Conservation (phyloP, 1,140 invertebrate genomes). For the Anagrus nilaparvatae region DNA sequence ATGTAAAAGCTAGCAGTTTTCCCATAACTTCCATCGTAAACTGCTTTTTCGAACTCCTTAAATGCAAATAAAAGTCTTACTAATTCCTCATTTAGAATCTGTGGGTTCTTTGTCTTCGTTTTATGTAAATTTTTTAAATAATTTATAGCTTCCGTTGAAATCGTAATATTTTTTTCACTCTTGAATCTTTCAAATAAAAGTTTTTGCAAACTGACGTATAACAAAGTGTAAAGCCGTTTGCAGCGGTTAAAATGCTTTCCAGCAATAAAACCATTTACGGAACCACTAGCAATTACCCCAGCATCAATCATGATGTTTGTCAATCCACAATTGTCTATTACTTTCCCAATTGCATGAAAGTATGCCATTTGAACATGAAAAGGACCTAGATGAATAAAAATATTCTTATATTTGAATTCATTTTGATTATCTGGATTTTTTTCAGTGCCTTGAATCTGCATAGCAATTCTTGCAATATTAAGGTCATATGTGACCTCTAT, state of each 20-base stretch:
- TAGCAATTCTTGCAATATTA: slow-evolving; percentile 33
- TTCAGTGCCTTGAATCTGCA: slow-evolving; percentile 30
- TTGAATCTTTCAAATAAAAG: slow-evolving; percentile 33
- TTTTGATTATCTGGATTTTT: slow-evolving; percentile 24
- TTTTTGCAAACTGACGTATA: slow-evolving; percentile 28
- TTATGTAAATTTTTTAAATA: too few species aligned
- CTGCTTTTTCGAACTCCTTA: neutral
- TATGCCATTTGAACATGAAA: slow-evolving; percentile 42
- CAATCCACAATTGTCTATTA: slow-evolving; percentile 37
- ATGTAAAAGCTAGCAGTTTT: slow-evolving; percentile 21
- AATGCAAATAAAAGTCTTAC: neutral
- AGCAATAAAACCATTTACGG: slow-evolving; percentile 24
- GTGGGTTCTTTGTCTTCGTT: neutral
- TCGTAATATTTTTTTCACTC: too few species aligned
- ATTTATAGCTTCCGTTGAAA: too few species aligned
- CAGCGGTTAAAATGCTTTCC: slow-evolving; percentile 31
- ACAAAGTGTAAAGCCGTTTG: slow-evolving; percentile 16
- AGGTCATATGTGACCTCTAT: slow-evolving; percentile 33
- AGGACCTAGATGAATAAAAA: slow-evolving; percentile 41
- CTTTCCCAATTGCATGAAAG: slow-evolving; percentile 30
- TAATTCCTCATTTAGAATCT: neutral
- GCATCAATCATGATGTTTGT: slow-evolving; percentile 32
- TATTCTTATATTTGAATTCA: too few species aligned
- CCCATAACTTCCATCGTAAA: slow-evolving; percentile 13
- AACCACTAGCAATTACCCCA: slow-evolving; percentile 26